Evolutionary conservation across 2,888 invertebrate genomes (phyloP), one percentile per base, ranked within the genome.

Genomic region (Dyspetes luteomarginatus): DNA sequence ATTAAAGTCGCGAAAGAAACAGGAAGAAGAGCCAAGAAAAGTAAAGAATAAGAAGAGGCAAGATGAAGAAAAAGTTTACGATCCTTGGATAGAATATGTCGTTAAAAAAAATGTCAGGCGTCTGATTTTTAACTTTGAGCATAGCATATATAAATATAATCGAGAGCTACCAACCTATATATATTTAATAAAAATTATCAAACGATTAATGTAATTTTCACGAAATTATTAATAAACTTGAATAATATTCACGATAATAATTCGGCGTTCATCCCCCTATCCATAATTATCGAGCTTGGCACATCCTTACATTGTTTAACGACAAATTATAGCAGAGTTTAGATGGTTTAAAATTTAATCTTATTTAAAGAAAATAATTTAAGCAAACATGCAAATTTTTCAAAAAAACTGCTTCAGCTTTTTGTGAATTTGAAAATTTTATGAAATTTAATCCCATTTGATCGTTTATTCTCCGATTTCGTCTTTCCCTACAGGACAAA

Each of bases 51-150:
- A 62, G 73, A n/a, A 12, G 15, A 26, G 28, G 41, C 77, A 76
- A 76, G 68, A 60, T 64, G 77, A 67, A 45, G 79, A 74, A 76
- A 78, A 82, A 77, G 77, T 71, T 58, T 15, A 17, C 56, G 48
- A 17, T 50, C 28, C 41, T 60, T 78, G 60, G 79, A 62, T 73
- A 68, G 67, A 76, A 82, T 81, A 73, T 36, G 36, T 36, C 36
- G 36, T 36, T 36, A 36, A 36, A 36, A 36, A n/a, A 36, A 12
- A 12, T 12, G 3, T 12, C 36, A 12, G 9, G 36, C 12, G 36
- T 9, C 36, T 12, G 36, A 36, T 36, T 36, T 36, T 36, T 36
- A n/a, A n/a, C n/a, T 36, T 36, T 36, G 12, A 7, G n/a, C n/a
- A n/a, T n/a, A 9, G 7, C 36, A 12, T 36, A 12, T 36, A 12